These are phyloP conservation scores for Cryptoleucopteryx plumbea DNA, from an alignment of 2,113 vertebrate species.

Conservation along the genomic window DNA sequence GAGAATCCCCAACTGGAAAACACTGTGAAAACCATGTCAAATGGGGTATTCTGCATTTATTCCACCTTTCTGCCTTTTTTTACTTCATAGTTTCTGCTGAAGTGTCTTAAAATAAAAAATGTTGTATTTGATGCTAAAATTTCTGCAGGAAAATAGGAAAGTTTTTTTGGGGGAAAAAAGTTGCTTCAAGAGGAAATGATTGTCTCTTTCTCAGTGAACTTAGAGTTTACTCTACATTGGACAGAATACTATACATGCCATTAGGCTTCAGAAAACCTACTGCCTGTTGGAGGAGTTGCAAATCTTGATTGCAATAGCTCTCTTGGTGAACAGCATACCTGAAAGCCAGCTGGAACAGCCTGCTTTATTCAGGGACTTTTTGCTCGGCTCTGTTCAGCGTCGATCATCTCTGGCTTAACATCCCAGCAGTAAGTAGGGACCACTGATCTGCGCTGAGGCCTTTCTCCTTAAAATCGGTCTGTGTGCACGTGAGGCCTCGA, in stretches of 20 bases:
- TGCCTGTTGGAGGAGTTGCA: background rate
- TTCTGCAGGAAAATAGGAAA: background rate
- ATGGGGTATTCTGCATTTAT: background rate
- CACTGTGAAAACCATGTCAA: background rate
- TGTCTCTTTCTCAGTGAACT: background rate
- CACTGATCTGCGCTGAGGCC: background rate
- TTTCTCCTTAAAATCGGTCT: background rate
- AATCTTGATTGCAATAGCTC: background rate
- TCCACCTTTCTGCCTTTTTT: background rate
- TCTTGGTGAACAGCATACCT: background rate
- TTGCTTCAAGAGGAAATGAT: background rate
- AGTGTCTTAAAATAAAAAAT: background rate
- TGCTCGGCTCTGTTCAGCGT: rapidly evolving
- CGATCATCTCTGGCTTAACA: background rate
- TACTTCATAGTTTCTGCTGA: background rate
- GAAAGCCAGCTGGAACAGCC: background rate
- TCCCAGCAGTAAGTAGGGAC: background rate
- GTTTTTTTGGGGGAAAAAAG: background rate
- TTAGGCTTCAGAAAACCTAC: background rate
- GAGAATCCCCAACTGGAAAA: background rate
- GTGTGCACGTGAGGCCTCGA: background rate
- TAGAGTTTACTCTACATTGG: background rate
- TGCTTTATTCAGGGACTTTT: background rate
- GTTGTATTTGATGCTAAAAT: background rate
- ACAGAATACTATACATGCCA: background rate